Percentiles rank a stretch among this genome's conserved stretches.
Conservation (phyloP, 2,113 vertebrate species). For the Pitta sordida region DNA sequence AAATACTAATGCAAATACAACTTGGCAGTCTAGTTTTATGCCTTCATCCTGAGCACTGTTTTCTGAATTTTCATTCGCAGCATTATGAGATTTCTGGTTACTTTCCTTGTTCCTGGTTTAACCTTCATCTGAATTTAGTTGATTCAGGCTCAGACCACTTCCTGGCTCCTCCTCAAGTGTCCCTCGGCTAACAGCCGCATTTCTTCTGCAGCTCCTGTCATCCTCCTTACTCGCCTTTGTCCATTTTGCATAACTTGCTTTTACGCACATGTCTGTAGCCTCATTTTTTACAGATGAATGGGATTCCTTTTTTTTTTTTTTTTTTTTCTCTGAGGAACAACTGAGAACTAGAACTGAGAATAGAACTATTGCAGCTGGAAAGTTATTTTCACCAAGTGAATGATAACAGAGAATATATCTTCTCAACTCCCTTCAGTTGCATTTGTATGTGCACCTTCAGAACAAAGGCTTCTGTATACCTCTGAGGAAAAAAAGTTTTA, state of each 20-base stretch:
- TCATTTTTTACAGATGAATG: neutral
- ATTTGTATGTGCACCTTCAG: neutral
- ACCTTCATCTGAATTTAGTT: neutral
- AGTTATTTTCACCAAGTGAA: neutral
- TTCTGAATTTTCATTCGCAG: neutral
- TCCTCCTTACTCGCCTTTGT: neutral
- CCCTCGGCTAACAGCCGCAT: neutral
- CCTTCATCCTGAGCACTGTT: neutral
- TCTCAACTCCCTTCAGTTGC: neutral
- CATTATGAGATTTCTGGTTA: neutral
- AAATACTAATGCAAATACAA: neutral
- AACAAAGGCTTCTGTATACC: neutral
- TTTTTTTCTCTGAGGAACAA: neutral
- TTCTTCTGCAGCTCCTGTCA: neutral
- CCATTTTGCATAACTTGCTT: neutral
- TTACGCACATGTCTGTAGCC: neutral
- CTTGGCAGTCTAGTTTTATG: neutral
- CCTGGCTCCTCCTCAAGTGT: neutral
- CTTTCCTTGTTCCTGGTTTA: neutral
- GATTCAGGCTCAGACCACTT: neutral
- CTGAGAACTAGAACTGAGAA: neutral
- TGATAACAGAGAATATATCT: neutral
- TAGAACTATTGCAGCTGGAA: neutral
- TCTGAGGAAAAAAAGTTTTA: neutral
- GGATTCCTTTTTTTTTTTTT: neutral